Evolutionary conservation across 2,797 vertebrate genomes (phyloP).

Genomic region (Acestrorhynchus altus): DNA sequence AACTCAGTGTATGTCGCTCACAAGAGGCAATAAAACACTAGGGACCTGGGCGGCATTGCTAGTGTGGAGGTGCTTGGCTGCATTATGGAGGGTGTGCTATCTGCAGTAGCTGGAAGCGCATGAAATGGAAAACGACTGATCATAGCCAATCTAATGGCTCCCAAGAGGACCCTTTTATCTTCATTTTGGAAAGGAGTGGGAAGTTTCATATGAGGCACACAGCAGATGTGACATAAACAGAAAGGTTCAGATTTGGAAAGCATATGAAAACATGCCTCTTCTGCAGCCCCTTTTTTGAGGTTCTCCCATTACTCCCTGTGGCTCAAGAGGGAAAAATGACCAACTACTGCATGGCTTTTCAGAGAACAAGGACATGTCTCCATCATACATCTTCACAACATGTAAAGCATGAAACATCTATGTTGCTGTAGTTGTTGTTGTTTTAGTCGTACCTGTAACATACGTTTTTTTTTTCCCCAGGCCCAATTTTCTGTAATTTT

Average conservation of each 20-base stretch:
- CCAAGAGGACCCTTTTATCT: slow-evolving; percentile 67
- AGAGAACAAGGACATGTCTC: neutral
- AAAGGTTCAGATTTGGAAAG: slow-evolving; percentile 9
- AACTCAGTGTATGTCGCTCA: slow-evolving; percentile 57
- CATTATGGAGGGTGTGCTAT: slow-evolving; percentile 59
- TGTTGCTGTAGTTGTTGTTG: neutral
- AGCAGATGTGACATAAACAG: slow-evolving; percentile 42
- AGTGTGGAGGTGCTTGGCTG: slow-evolving; percentile 58
- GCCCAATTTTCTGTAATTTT: slow-evolving; percentile 54
- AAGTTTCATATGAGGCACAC: slow-evolving; percentile 32
- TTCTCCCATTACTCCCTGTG: neutral
- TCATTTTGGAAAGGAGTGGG: slow-evolving; percentile 59
- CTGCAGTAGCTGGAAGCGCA: slow-evolving; percentile 61
- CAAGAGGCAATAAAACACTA: slow-evolving; percentile 67
- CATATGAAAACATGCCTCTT: neutral
- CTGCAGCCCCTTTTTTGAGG: slow-evolving; percentile 26
- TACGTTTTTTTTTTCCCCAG: slow-evolving; percentile 39
- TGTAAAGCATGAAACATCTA: neutral
- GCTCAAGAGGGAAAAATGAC: neutral
- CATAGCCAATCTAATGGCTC: slow-evolving; percentile 65
- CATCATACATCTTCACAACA: neutral
- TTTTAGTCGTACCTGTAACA: slow-evolving; percentile 46
- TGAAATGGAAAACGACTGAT: slow-evolving; percentile 73
- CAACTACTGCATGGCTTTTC: neutral
- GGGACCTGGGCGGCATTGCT: slow-evolving; percentile 61